phyloP scores from a whole-genome alignment of 1,140 invertebrate genomes.

The Panagrolaimus sp. region DNA sequence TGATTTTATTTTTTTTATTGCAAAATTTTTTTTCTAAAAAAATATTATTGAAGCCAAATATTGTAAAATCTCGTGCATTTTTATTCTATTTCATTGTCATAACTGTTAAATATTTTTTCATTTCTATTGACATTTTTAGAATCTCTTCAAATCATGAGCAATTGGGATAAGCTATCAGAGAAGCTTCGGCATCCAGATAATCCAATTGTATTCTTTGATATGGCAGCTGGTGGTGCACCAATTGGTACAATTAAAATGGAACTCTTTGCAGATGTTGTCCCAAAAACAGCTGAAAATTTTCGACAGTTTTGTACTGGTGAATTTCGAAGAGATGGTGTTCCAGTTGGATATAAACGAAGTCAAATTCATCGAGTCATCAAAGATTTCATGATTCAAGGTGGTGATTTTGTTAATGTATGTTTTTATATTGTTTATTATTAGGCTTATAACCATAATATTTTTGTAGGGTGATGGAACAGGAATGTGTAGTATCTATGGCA shows the following conservation, averaged over 20 bases:
- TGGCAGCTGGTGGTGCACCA: conserved; percentile 66
- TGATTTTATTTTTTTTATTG: no score
- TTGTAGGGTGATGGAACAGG: conserved; percentile 92
- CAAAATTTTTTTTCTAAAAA: no score
- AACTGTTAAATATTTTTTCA: neutral
- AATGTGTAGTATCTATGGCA: conserved; percentile 90
- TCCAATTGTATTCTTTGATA: conserved; percentile 81
- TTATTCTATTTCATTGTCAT: no score
- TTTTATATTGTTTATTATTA: conserved; percentile 23
- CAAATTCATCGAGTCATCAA: conserved; percentile 97
- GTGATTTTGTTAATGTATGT: conserved; percentile 91
- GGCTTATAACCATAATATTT: conserved; percentile 15
- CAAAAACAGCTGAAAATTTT: conserved; percentile 97
- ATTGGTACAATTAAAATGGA: conserved; percentile 93
- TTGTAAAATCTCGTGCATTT: no score
- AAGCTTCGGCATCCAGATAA: conserved; percentile 78
- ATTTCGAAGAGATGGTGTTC: conserved; percentile 77
- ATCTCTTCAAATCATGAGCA: conserved; percentile 43
- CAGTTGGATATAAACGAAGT: conserved; percentile 88
- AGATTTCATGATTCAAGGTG: conserved; percentile 91
- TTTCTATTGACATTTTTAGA: neutral
- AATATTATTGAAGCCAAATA: no score
- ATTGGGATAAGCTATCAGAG: conserved; percentile 55
- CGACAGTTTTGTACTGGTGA: conserved; percentile 97
- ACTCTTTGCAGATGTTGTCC: conserved; percentile 88